A percentile compares a stretch with the other conserved stretches of the same genome.
These are phyloP conservation scores for Ormyrus rosae DNA, from an alignment of 2,888 invertebrate species.

Conservation along the genomic window DNA sequence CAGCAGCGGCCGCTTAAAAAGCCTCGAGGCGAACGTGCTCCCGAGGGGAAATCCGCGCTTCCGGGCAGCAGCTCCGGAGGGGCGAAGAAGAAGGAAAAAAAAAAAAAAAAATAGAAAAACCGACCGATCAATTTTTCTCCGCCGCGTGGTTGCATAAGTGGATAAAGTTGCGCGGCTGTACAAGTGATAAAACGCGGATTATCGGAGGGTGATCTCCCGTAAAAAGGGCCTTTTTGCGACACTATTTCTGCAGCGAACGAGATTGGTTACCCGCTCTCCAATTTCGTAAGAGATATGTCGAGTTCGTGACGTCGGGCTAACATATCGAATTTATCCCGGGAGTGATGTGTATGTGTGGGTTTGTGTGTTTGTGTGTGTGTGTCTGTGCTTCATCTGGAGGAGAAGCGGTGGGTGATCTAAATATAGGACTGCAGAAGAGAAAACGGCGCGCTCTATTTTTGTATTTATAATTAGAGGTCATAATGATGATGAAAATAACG, in stretches of 20 bases:
- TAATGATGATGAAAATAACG: no score
- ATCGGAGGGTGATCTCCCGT: neutral
- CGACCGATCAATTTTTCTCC: slow-evolving; percentile 28
- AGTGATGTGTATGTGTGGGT: neutral
- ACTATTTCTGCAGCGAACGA: no score
- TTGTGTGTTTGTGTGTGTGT: neutral
- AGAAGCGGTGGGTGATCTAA: neutral
- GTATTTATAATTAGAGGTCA: slow-evolving; percentile 24
- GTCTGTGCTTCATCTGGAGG: neutral
- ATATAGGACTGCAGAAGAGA: slow-evolving; percentile 15
- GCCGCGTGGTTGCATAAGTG: neutral
- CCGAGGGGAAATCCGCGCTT: neutral
- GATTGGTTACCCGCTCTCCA: no score
- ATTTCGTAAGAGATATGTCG: slow-evolving; percentile 8
- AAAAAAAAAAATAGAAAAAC: neutral
- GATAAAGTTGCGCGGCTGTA: neutral
- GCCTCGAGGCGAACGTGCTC: slow-evolving; percentile 2
- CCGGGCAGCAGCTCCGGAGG: neutral
- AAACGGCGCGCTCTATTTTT: slow-evolving; percentile 32
- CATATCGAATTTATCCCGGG: neutral
- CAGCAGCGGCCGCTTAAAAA: neutral
- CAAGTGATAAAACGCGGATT: slow-evolving; percentile 12
- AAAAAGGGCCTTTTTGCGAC: no score
- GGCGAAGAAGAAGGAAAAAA: neutral
- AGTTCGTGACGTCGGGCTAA: neutral